Percentiles rank a stretch among this genome's conserved stretches.
Conservation (phyloP, 2,888 invertebrate genomes). For the Habrosyne pyritoides region DNA sequence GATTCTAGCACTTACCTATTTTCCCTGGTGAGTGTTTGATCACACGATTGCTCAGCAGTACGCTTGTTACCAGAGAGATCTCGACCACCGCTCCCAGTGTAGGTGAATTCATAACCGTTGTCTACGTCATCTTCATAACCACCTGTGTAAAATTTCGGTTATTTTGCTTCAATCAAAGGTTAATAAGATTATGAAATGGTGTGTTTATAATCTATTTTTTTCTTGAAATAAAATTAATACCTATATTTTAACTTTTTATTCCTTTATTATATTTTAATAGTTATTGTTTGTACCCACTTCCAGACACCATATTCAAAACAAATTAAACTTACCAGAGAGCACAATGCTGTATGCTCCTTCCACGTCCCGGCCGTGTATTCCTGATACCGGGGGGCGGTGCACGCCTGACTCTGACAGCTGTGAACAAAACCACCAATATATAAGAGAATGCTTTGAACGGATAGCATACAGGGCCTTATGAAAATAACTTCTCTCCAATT, state of each 20-base stretch:
- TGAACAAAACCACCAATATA: slow-evolving; percentile 20
- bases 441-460: too few relatives aligned
- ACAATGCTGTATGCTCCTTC: slow-evolving; percentile 93
- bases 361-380: slow-evolving; percentile 91
- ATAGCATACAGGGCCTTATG: too few relatives aligned
- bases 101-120: slow-evolving; percentile 90
- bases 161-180: too few relatives aligned
- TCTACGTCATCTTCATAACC: slow-evolving; percentile 94
- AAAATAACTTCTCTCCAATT: too few relatives aligned
- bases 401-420: slow-evolving; percentile 91
- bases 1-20: slow-evolving; percentile 89
- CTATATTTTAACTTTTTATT: not conserved
- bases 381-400: slow-evolving; percentile 92
- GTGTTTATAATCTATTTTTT: too few relatives aligned
- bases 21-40: slow-evolving; percentile 89
- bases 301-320: not conserved
- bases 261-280: not conserved
- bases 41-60: slow-evolving; percentile 90
- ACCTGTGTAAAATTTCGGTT: slow-evolving; percentile 69
- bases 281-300: not conserved
- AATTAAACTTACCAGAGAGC: slow-evolving; percentile 73
- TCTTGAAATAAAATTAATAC: not conserved
- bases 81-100: slow-evolving; percentile 93
- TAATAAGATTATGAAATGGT: too few relatives aligned
- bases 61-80: slow-evolving; percentile 93